Conservation (phyloP, 2,113 vertebrate genomes). For the Plecturocebus donacophilus region DNA sequence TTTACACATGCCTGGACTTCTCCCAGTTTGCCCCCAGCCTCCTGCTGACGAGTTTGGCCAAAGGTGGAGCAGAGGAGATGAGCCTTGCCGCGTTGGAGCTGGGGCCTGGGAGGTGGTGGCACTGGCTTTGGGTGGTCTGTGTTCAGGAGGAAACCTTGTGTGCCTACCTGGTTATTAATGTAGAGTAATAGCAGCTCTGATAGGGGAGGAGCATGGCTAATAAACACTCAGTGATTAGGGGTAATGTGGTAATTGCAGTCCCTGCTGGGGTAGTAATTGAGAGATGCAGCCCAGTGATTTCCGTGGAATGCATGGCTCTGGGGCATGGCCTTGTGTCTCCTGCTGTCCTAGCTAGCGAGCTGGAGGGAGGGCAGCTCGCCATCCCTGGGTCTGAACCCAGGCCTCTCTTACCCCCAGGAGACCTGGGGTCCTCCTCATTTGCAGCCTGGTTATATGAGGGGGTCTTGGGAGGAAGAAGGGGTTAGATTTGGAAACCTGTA, state of each 20-base stretch:
- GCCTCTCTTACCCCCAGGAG: not conserved
- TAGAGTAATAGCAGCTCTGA: slow-evolving; percentile 67
- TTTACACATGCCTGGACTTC: not conserved
- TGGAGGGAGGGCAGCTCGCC: not conserved
- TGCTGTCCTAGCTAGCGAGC: not conserved
- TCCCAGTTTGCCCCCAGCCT: not conserved
- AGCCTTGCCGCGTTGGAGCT: not conserved
- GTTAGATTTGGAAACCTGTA: not conserved
- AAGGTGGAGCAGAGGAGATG: not conserved
- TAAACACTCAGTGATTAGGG: slow-evolving; percentile 56
- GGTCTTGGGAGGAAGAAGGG: not conserved
- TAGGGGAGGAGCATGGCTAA: slow-evolving; percentile 23
- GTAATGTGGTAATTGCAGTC: slow-evolving; percentile 72
- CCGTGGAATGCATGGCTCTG: slow-evolving; percentile 49
- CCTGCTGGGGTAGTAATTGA: slow-evolving; percentile 46
- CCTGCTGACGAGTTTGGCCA: not conserved
- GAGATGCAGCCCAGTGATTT: not conserved
- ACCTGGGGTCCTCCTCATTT: not conserved
- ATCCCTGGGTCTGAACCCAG: not conserved
- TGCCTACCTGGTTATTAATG: slow-evolving; percentile 71
- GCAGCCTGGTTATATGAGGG: not conserved
- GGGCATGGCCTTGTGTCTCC: slow-evolving; percentile 56
- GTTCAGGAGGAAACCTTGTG: slow-evolving; percentile 17
- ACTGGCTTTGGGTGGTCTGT: slow-evolving; percentile 70
- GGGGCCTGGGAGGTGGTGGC: not conserved